These are phyloP conservation scores for Phallusia fumigata DNA, from an alignment of 23 tunicate species.

Conservation along the genomic window DNA sequence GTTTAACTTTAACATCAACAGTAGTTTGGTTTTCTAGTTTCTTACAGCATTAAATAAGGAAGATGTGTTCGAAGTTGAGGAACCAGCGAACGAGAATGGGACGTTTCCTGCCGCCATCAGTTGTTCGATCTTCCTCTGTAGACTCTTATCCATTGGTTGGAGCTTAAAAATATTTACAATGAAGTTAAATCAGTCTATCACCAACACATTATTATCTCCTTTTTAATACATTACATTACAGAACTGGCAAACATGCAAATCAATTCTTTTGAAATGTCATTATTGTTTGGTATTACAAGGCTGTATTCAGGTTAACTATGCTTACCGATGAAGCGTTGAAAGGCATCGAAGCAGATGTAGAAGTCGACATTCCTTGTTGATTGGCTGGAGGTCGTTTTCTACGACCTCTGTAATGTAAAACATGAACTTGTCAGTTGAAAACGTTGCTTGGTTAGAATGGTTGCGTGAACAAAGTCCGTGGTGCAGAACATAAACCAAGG, in stretches of 20 bases:
- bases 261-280: too few relatives aligned
- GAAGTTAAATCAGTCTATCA: too few relatives aligned
- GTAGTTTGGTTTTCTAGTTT: background rate
- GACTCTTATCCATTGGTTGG: slow-evolving; percentile 45
- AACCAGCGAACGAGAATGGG: slow-evolving; percentile 1
- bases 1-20: background rate
- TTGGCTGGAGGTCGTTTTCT: background rate
- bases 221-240: too few relatives aligned
- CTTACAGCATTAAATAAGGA: background rate
- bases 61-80: slow-evolving; percentile 2
- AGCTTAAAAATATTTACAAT: background rate
- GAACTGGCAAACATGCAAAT: too few relatives aligned
- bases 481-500: too few relatives aligned
- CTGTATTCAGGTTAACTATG: too few relatives aligned
- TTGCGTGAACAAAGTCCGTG: too few relatives aligned
- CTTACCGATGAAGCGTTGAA: background rate
- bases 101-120: slow-evolving; percentile 42
- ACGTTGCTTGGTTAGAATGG: too few relatives aligned
- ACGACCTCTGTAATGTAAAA: background rate
- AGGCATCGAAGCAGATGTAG: background rate
- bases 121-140: slow-evolving; percentile 70
- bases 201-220: too few relatives aligned
- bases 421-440: too few relatives aligned
- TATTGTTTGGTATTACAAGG: too few relatives aligned
- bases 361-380: background rate